Evolutionary conservation across 2,888 invertebrate genomes (phyloP).

Genomic region (Callimorpha dominula): DNA sequence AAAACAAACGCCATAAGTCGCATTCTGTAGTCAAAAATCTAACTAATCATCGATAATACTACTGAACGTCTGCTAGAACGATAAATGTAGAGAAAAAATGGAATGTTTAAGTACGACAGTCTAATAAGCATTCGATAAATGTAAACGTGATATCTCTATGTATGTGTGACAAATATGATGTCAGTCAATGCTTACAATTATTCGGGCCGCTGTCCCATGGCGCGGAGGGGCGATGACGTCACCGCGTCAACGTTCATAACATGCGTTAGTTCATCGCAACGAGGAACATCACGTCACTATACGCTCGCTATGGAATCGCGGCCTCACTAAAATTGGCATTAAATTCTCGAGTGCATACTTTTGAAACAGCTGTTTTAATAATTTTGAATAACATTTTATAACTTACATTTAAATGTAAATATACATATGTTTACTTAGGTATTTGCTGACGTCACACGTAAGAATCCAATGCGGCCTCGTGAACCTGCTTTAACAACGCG

Average conservation of each 20-base stretch:
- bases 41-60: conserved; percentile 71
- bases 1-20: conserved; percentile 70
- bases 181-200: conserved; percentile 79
- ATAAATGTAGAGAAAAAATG: conserved; percentile 79
- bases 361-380: conserved; percentile 67
- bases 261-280: conserved; percentile 17
- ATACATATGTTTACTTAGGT: conserved; percentile 73
- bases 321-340: conserved; percentile 64
- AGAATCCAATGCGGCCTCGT: conserved; percentile 22
- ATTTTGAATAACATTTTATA: conserved; percentile 63
- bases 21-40: conserved; percentile 67
- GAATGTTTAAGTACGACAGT: conserved; percentile 86
- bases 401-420: conserved; percentile 74
- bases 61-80: conserved; percentile 68
- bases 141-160: conserved; percentile 60
- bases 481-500: conserved; percentile 6
- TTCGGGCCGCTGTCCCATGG: conserved; percentile 58
- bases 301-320: conserved; percentile 59
- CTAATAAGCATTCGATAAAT: conserved; percentile 76
- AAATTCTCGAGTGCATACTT: conserved; percentile 75
- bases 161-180: conserved; percentile 74
- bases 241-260: conserved; percentile 7
- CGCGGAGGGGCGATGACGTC: conserved; percentile 42
- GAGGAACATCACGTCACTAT: conserved; percentile 12
- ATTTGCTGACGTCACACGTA: conserved; percentile 43